Evolutionary conservation across 2,888 invertebrate genomes (phyloP).

Genomic region (Tachina lurida): DNA sequence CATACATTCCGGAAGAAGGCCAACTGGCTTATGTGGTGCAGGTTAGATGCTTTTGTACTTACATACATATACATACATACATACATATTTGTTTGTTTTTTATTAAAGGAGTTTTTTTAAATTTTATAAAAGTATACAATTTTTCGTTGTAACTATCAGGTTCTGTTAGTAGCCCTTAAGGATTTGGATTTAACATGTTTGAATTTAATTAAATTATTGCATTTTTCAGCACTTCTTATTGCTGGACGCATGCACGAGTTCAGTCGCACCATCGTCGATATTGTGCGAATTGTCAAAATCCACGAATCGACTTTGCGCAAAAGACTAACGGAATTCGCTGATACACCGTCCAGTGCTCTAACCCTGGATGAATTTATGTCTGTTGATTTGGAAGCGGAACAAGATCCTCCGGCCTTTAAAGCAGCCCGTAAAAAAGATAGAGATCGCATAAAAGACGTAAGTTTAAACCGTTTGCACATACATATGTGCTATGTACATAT

Average conservation of each 20-base stretch:
- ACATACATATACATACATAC: neutral
- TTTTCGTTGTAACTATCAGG: too few relatives aligned
- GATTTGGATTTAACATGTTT: too few relatives aligned
- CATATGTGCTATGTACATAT: too few relatives aligned
- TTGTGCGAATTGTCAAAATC: slow-evolving; percentile 97
- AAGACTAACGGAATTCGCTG: slow-evolving; percentile 96
- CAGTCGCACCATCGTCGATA: slow-evolving; percentile 92
- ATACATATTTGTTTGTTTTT: neutral
- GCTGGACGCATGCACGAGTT: slow-evolving; percentile 97
- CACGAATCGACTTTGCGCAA: slow-evolving; percentile 96
- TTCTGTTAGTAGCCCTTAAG: too few relatives aligned
- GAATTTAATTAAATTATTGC: slow-evolving; percentile 25
- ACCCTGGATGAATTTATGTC: slow-evolving; percentile 98
- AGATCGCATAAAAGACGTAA: slow-evolving; percentile 90
- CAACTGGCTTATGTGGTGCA: slow-evolving; percentile 98
- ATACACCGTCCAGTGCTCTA: slow-evolving; percentile 96
- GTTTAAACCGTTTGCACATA: slow-evolving; percentile 5
- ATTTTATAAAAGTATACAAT: too few relatives aligned
- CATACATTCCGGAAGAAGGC: slow-evolving; percentile 96
- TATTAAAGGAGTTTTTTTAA: too few relatives aligned
- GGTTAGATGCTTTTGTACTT: slow-evolving; percentile 84
- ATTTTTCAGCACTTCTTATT: slow-evolving; percentile 90
- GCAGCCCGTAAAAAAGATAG: slow-evolving; percentile 94
- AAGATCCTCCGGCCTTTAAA: slow-evolving; percentile 97
- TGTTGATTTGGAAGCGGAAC: slow-evolving; percentile 97